Percentiles rank a stretch among this genome's conserved stretches.
Evolutionary conservation across 2,888 invertebrate species (phyloP).

Genomic region (Apotomis turbidana): DNA sequence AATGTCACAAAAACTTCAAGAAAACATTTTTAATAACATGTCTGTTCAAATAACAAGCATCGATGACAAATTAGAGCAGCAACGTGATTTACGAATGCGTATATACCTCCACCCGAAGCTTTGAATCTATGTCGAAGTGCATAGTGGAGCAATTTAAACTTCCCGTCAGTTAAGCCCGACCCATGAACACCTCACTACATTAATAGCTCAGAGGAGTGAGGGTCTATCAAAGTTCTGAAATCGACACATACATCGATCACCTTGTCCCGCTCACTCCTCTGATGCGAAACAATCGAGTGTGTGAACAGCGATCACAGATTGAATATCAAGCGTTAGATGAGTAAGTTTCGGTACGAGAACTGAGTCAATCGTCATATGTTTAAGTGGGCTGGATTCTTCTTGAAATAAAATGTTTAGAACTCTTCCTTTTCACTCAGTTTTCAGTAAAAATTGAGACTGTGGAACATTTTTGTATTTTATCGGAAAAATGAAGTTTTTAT

Average conservation of each 20-base stretch:
- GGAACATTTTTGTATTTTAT: neutral
- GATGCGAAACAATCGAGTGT: neutral
- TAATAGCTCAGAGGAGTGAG: neutral
- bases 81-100: no score
- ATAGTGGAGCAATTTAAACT: neutral
- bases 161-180: neutral
- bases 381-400: neutral
- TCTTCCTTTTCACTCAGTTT: slow-evolving; percentile 8
- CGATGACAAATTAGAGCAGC: no score
- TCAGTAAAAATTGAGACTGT: neutral
- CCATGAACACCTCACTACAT: neutral
- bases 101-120: neutral
- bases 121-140: neutral
- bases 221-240: neutral
- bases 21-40: no score
- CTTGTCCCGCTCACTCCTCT: neutral
- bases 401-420: slow-evolving; percentile 2
- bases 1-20: no score
- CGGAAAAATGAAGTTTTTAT: slow-evolving; percentile 1
- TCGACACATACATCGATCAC: neutral
- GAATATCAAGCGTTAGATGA: neutral
- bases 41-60: no score
- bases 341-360: slow-evolving; percentile 8
- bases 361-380: neutral
- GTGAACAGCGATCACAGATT: neutral